phyloP scores from a whole-genome alignment of 2,888 invertebrate species.

The Caradrina kadenii region DNA sequence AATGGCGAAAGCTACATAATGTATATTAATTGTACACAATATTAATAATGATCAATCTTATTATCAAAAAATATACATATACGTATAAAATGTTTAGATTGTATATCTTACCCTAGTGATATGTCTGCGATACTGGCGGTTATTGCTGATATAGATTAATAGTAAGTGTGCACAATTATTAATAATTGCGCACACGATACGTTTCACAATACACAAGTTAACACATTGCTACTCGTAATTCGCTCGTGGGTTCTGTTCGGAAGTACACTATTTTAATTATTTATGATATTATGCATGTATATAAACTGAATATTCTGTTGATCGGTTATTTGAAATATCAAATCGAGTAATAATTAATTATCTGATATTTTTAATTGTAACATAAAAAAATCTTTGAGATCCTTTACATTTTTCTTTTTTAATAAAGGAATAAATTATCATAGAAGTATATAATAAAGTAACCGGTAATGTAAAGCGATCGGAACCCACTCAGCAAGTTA shows the following conservation, averaged over 20 bases:
- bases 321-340: background rate
- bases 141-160: slow-evolving; percentile 78
- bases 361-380: background rate
- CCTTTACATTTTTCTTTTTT: background rate
- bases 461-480: slow-evolving; percentile 27
- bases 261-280: slow-evolving; percentile 15
- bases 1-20: slow-evolving; percentile 28
- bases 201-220: slow-evolving; percentile 66
- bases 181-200: slow-evolving; percentile 68
- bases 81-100: slow-evolving; percentile 73
- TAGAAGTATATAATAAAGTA: too few species aligned
- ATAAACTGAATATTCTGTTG: background rate
- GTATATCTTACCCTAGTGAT: slow-evolving; percentile 85
- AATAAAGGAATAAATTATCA: too few species aligned
- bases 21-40: slow-evolving; percentile 46
- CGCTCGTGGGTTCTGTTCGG: slow-evolving; percentile 66
- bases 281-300: slow-evolving; percentile 14
- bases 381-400: too few species aligned
- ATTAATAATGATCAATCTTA: slow-evolving; percentile 52
- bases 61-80: slow-evolving; percentile 63
- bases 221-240: slow-evolving; percentile 60
- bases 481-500: slow-evolving; percentile 75
- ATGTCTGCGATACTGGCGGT: slow-evolving; percentile 88
- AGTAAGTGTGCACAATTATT: slow-evolving; percentile 62
- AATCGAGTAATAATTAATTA: background rate